phyloP scores from a whole-genome alignment of 2,888 invertebrate genomes.

The Yponomeuta plumbellus region DNA sequence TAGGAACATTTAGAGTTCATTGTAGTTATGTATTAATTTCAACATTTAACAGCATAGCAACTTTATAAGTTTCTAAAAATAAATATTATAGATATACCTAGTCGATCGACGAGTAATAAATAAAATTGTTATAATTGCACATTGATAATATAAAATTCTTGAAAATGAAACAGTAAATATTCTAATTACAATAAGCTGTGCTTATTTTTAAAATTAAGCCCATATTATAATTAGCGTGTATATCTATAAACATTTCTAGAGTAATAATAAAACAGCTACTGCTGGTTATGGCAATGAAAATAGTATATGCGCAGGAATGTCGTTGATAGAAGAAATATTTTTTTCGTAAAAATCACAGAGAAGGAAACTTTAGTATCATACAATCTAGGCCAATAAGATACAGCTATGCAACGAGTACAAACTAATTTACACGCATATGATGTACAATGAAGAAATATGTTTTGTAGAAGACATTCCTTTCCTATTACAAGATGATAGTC shows the following conservation, averaged over 20 bases:
- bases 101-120: constrained; percentile 67
- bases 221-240: constrained; percentile 3
- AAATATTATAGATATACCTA: constrained; percentile 56
- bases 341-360: constrained; percentile 12
- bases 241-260: background rate
- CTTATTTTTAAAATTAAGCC: constrained; percentile 45
- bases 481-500: background rate
- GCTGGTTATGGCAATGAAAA: constrained; percentile 8
- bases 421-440: too few species aligned
- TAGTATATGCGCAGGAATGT: constrained; percentile 8
- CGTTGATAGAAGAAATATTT: constrained; percentile 1
- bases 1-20: constrained; percentile 67
- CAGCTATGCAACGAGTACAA: background rate
- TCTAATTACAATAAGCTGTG: constrained; percentile 49
- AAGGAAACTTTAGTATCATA: constrained; percentile 6
- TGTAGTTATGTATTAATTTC: constrained; percentile 25
- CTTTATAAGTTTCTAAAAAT: constrained; percentile 66
- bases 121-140: constrained; percentile 65
- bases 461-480: background rate
- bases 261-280: background rate
- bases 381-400: background rate
- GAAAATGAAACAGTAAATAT: constrained; percentile 42
- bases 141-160: constrained; percentile 54
- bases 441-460: too few species aligned
- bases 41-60: constrained; percentile 46